Evolutionary conservation across 2,113 vertebrate genomes (phyloP).

Genomic region (Saguinus midas): DNA sequence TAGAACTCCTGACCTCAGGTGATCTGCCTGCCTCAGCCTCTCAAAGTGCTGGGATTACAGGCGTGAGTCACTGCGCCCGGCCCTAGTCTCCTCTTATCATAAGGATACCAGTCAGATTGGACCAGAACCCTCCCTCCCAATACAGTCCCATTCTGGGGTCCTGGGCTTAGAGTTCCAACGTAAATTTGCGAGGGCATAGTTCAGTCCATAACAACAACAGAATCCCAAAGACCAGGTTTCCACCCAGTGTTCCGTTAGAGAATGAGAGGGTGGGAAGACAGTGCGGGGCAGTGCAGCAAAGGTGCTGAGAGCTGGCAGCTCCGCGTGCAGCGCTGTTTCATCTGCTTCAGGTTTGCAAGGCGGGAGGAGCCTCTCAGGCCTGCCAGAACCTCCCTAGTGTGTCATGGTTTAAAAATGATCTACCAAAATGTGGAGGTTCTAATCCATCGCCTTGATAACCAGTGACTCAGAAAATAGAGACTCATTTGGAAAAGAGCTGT

Average conservation of each 20-base stretch:
- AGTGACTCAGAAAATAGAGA: background rate
- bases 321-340: background rate
- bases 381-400: rapidly evolving
- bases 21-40: too few species aligned
- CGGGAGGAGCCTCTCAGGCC: too few species aligned
- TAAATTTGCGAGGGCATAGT: too few species aligned
- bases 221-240: background rate
- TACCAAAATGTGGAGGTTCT: background rate
- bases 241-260: rapidly evolving
- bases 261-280: background rate
- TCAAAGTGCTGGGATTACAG: too few species aligned
- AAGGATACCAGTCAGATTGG: background rate
- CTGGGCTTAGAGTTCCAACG: background rate
- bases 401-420: too few species aligned
- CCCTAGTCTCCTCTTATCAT: rapidly evolving
- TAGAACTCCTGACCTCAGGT: too few species aligned
- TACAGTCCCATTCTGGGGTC: background rate
- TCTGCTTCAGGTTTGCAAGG: background rate
- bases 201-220: rapidly evolving
- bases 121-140: background rate
- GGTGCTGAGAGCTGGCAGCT: too few species aligned
- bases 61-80: too few species aligned
- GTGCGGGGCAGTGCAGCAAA: rapidly evolving
- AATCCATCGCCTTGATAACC: too few species aligned
- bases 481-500: background rate